Conservation (phyloP, 2,113 vertebrate species). For the Lucifuga dentata region DNA sequence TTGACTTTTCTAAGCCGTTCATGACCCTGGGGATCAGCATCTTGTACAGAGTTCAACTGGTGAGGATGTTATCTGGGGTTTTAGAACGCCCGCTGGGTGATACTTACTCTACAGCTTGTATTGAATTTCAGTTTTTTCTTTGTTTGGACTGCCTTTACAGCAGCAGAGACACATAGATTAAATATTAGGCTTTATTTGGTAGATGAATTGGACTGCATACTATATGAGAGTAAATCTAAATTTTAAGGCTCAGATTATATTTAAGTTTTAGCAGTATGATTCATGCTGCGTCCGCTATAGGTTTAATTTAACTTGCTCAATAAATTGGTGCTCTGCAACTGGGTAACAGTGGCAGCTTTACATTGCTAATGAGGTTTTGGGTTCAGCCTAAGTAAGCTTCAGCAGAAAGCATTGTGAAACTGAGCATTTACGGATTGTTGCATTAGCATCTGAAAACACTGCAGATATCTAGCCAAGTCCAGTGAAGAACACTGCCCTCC, state of each 20-base stretch:
- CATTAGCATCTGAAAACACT: slow-evolving; percentile 65
- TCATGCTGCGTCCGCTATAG: slow-evolving; percentile 38
- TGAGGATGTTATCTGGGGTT: slow-evolving; percentile 70
- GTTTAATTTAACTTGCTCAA: slow-evolving; percentile 56
- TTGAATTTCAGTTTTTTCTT: slow-evolving; percentile 43
- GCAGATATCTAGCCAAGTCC: slow-evolving; percentile 51
- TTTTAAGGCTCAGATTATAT: slow-evolving; percentile 23
- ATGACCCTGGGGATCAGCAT: slow-evolving; percentile 97
- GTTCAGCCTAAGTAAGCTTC: slow-evolving; percentile 49
- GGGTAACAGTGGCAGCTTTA: slow-evolving; percentile 65
- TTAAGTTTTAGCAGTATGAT: slow-evolving; percentile 1
- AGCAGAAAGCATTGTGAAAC: slow-evolving; percentile 61
- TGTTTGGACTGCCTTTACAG: slow-evolving; percentile 37
- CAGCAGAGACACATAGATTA: slow-evolving; percentile 15
- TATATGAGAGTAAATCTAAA: slow-evolving; percentile 30
- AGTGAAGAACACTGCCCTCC: slow-evolving; percentile 70
- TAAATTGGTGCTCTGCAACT: slow-evolving; percentile 58
- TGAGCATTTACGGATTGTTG: slow-evolving; percentile 66
- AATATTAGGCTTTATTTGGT: slow-evolving; percentile 7
- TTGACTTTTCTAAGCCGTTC: slow-evolving; percentile 95
- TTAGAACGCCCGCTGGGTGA: slow-evolving; percentile 28
- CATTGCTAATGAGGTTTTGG: slow-evolving; percentile 73
- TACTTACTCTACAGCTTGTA: slow-evolving; percentile 29
- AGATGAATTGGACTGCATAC: slow-evolving; percentile 5
- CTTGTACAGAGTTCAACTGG: slow-evolving; percentile 93